Conservation (phyloP, 2,113 vertebrate species). For the Sterrhoptilus dennistouni region DNA sequence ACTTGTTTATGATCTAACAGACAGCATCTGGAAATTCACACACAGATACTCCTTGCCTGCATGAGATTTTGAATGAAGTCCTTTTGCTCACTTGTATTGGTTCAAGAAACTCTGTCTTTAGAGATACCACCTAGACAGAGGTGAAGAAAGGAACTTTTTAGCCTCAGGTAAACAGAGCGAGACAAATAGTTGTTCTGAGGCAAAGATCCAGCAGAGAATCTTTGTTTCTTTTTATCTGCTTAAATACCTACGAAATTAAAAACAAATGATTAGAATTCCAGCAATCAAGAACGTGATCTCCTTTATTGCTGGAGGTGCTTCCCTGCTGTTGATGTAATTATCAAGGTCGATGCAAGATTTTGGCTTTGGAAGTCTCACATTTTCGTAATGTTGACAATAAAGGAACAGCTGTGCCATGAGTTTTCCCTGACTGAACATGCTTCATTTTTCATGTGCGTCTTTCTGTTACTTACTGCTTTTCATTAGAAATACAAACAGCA, state of each 20-base stretch:
- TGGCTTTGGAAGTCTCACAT: neutral
- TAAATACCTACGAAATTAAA: conserved; percentile 50
- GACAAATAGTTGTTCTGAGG: conserved; percentile 23
- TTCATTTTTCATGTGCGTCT: neutral
- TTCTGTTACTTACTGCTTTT: neutral
- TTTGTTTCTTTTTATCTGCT: conserved; percentile 60
- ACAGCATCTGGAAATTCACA: neutral
- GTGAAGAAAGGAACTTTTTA: conserved; percentile 43
- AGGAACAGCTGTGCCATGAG: neutral
- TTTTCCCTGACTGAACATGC: neutral
- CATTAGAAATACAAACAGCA: neutral
- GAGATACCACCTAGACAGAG: conserved; percentile 41
- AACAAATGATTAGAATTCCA: conserved; percentile 51
- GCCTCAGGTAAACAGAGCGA: neutral
- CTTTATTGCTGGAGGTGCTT: conserved; percentile 13
- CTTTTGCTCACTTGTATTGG: neutral
- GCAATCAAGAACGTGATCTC: conserved; percentile 19
- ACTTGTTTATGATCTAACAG: neutral
- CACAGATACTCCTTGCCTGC: neutral
- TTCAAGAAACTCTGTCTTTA: neutral
- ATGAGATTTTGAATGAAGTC: neutral
- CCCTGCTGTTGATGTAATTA: neutral
- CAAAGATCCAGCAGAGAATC: conserved; percentile 33
- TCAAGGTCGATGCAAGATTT: neutral
- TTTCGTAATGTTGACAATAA: neutral